Base-by-base conservation (phyloP, 2,797 vertebrate species). In the Hyperoplus lanceolatus region DNA sequence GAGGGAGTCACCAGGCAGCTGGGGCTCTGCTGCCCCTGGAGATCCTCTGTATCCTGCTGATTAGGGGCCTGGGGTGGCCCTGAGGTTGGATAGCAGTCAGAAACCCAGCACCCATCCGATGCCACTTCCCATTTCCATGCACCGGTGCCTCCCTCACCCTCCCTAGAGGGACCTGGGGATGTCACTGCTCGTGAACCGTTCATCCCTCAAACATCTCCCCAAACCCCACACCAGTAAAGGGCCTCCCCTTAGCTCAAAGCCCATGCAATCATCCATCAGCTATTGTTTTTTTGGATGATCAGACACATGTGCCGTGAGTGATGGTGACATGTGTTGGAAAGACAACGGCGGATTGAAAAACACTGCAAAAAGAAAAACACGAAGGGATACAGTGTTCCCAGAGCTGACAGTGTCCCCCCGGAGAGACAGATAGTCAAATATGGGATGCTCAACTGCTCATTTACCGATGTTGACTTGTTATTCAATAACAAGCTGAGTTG, bases 1-100 rank as follows among this genome's bases (percentile, higher is more conserved):
- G 61, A 88, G 80, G 79, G 88, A 90, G 84, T 84, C 89, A 89
- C 76, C 85, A 84, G 83, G 90, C 94, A 94, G 92, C 93, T 94
- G 91, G 84, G 91, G 85, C 92, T 84, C 79, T 46, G 83, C 80
- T 82, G 78, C 85, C 92, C 82, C 90, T 80, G 59, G 93, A 93
- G 94, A 92, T 84, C 60, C 80, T 89, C 91, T 94, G 93, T 73
- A 95, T 95, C 93, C 92, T 95, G 91, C 91, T 95, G 95, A 95
- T 95, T 94, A 94, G 91, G 29, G 88, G 92, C 89, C 83, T 85
- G 83, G 79, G 29, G 85, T 86, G 86, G 87, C 90, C 90, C 89
- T 75, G 73, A 84, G 85, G 87, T 84, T 88, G 76, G 58, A 74
- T 75, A 62, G 80, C 50, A 90, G 79, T 83, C 81, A 80, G 62